These are phyloP conservation scores for Clepsis dumicolana DNA, from an alignment of 2,888 invertebrate genomes.

Conservation along the genomic window DNA sequence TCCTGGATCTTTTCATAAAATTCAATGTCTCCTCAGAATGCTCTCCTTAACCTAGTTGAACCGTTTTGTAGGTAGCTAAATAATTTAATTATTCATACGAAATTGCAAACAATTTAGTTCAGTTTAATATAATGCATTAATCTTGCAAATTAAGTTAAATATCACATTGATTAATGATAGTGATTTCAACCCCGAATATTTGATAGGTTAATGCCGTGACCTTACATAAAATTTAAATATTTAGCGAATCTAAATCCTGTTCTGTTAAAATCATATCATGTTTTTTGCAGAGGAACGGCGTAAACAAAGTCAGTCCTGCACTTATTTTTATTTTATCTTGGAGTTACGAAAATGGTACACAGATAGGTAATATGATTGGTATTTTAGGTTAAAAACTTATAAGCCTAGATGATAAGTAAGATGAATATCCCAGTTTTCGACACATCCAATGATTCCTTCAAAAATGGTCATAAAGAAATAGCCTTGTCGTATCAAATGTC, in stretches of 20 bases:
- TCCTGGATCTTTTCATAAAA: too few relatives aligned
- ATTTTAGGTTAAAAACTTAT: too few relatives aligned
- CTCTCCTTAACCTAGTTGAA: too few relatives aligned
- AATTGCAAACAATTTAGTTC: neutral
- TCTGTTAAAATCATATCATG: neutral
- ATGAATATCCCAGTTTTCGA: too few relatives aligned
- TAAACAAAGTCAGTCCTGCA: neutral
- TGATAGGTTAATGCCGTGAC: constrained; percentile 6
- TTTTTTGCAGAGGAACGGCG: neutral
- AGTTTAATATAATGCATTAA: neutral
- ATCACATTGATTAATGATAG: neutral
- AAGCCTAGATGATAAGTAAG: too few relatives aligned
- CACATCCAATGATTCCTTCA: too few relatives aligned
- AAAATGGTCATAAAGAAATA: too few relatives aligned
- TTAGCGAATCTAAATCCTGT: neutral
- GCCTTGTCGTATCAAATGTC: too few relatives aligned
- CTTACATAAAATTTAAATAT: constrained; percentile 5
- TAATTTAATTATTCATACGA: neutral
- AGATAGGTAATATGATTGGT: too few relatives aligned
- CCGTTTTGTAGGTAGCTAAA: too few relatives aligned
- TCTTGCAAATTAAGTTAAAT: neutral
- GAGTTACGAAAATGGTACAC: neutral
- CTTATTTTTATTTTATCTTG: neutral
- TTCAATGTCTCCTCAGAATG: too few relatives aligned
- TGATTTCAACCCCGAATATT: neutral